These are phyloP conservation scores for Oncorhynchus clarkii DNA, from an alignment of 2,113 vertebrate genomes.

Conservation along the genomic window DNA sequence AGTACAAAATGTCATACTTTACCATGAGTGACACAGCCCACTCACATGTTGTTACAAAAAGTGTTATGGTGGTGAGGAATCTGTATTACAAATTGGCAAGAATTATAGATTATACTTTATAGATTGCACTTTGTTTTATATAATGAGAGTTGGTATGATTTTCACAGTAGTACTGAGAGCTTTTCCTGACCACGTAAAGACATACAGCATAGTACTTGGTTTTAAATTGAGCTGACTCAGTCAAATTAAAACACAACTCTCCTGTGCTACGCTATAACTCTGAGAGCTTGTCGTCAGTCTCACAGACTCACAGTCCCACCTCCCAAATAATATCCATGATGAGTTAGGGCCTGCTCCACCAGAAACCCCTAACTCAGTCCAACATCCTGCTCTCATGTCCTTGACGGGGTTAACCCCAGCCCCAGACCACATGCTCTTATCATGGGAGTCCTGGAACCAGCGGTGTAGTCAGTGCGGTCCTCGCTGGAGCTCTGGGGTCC, in stretches of 20 bases:
- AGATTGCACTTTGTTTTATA: no score
- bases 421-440: slow-evolving; percentile 36
- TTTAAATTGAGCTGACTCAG: neutral
- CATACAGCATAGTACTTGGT: no score
- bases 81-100: no score
- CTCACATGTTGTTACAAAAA: no score
- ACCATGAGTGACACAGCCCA: neutral
- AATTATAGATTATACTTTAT: no score
- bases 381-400: slow-evolving; percentile 9
- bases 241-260: neutral
- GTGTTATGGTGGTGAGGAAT: no score
- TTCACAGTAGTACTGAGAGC: neutral
- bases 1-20: neutral
- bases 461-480: slow-evolving; percentile 12
- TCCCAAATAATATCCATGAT: no score
- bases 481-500: slow-evolving; percentile 15
- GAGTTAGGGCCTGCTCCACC: no score
- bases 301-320: slow-evolving; percentile 8
- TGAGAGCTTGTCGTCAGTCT: neutral
- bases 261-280: neutral
- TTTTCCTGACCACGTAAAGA: neutral
- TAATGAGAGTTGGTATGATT: no score
- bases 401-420: slow-evolving; percentile 25
- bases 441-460: slow-evolving; percentile 20
- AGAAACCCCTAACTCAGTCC: slow-evolving; percentile 1